Conservation (phyloP, 2,113 vertebrate species). For the Anolis carolinensis region DNA sequence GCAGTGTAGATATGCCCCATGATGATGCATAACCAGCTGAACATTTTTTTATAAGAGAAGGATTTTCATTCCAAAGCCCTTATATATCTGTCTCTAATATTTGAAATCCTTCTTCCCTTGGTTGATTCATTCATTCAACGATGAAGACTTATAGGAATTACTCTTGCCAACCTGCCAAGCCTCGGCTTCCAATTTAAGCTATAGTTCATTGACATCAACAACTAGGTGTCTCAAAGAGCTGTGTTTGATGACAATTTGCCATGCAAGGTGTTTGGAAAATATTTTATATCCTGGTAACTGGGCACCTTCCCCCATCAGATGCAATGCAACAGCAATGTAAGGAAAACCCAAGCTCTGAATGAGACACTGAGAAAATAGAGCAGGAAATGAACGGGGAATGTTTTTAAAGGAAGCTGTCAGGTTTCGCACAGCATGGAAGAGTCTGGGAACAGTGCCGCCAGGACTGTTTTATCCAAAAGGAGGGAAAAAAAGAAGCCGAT, state of each 20-base stretch:
- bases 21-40: not conserved
- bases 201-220: not conserved
- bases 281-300: not conserved
- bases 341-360: not conserved
- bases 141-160: not conserved
- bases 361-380: slow-evolving; percentile 19
- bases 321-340: not conserved
- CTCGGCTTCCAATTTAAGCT: not conserved
- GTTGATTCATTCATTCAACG: not conserved
- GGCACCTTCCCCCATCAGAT: not conserved
- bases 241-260: not conserved
- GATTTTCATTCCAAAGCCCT: not conserved
- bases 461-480: slow-evolving; percentile 5
- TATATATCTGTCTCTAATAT: not conserved
- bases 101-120: not conserved
- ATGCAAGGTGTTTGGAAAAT: not conserved
- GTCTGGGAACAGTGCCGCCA: slow-evolving; percentile 15
- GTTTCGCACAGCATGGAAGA: slow-evolving; percentile 35
- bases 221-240: not conserved
- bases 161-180: not conserved
- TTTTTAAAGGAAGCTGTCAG: slow-evolving; percentile 34
- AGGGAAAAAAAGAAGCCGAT: not conserved
- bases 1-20: not conserved
- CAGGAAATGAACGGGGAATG: slow-evolving; percentile 8
- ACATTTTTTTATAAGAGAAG: not conserved